Evolutionary conservation across 35 echinoderm and acorn worm genomes (phyloP).

Genomic region (Nesometra sesokonis): DNA sequence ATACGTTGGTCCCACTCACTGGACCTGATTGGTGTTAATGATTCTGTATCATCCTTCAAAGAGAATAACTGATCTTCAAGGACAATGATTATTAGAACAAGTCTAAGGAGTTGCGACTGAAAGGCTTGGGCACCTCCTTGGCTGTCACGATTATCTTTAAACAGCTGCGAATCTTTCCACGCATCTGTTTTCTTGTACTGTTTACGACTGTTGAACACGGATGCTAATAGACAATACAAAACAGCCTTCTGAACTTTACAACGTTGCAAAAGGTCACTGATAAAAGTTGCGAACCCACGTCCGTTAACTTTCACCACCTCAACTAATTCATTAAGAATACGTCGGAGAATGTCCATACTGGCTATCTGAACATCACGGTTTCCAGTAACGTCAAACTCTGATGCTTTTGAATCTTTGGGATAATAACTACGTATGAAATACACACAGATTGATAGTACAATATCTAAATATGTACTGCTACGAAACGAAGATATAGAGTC

Average conservation of each 20-base stretch:
- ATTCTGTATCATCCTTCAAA: slow-evolving; percentile 51
- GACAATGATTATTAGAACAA: slow-evolving; percentile 72
- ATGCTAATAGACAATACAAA: slow-evolving; percentile 74
- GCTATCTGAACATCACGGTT: slow-evolving; percentile 93
- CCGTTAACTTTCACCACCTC: slow-evolving; percentile 81
- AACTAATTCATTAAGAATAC: slow-evolving; percentile 68
- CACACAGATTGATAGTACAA: slow-evolving; percentile 69
- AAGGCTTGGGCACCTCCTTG: slow-evolving; percentile 74
- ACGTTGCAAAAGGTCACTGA: slow-evolving; percentile 68
- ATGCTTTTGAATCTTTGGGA: slow-evolving; percentile 54
- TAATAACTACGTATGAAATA: slow-evolving; percentile 94
- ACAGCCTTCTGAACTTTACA: slow-evolving; percentile 96
- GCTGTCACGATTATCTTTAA: slow-evolving; percentile 47
- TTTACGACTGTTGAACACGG: slow-evolving; percentile 53
- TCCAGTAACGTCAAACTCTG: slow-evolving; percentile 48
- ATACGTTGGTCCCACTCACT: slow-evolving; percentile 41
- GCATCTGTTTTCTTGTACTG: neutral
- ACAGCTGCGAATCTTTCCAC: slow-evolving; percentile 41
- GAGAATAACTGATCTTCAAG: slow-evolving; percentile 92
- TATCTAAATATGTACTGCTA: slow-evolving; percentile 90
- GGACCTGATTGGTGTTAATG: slow-evolving; percentile 4
- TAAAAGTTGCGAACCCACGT: slow-evolving; percentile 76
- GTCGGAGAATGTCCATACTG: slow-evolving; percentile 79
- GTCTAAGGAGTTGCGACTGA: slow-evolving; percentile 81
- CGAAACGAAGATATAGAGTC: slow-evolving; percentile 71